Base-by-base conservation (phyloP, 2,888 invertebrate species). In the Asteroscopus sphinx region DNA sequence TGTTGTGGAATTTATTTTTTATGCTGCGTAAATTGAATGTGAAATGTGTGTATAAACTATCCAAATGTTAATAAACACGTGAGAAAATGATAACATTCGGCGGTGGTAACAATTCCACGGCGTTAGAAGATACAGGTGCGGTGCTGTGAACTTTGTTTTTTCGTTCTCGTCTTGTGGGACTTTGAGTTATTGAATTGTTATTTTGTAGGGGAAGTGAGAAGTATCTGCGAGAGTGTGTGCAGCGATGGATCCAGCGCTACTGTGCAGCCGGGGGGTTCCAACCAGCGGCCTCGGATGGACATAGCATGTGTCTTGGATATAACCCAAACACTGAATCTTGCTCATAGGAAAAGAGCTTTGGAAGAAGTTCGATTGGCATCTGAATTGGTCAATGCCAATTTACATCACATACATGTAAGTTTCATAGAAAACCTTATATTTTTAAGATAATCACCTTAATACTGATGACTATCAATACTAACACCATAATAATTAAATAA, bases 251-350 rank as follows among this genome's bases (percentile, higher is more conserved):
- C 94, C n/a, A 92, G 85, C 68, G 92, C 94, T 33, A 94, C 94
- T 5, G 91, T 94, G 30, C 94, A 94, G 73, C 82, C 92, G 13
- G 89, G 90, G 42, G 86, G 80, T 26, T 76, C 87, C 0, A 92
- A 89, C 72, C 90, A 89, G 63, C 84, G 96, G 72, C 96, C 96
- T 17, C 95, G 96, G 75, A 98, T 98, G 97, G 98, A 98, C 88
- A 97, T 98, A 64, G 98, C 97, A 47, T 98, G 98, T 92, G 97
- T 98, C 68, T 95, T 98, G 76, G 98, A 98, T 92, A 89, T 97
- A 59, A 96, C 96, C 77, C 96, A 97, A 84, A 94, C 96, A 16
- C 96, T 96, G 73, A 96, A 97, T 88, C 88, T 97, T 72, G 91
- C 95, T 47, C 97, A 98, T 73, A 95, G 98, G 48, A 97, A 96